Percentiles rank a stretch among this genome's conserved stretches.
Conservation (phyloP, 1,140 invertebrate genomes). For the Papilio glaucus region DNA sequence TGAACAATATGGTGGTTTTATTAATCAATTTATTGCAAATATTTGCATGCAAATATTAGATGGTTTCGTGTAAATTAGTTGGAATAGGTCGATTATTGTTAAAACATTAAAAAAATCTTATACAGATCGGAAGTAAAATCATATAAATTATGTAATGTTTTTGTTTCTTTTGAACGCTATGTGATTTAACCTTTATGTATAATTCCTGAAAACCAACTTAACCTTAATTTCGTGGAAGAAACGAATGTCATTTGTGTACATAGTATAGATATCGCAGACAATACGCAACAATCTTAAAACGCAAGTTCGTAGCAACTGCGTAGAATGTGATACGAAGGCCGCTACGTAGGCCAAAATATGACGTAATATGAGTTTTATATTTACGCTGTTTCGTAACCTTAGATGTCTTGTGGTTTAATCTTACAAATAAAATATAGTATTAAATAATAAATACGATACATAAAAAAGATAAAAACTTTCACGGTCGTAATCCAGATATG, state of each 20-base stretch:
- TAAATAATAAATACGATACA: neutral
- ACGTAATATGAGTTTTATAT: conserved; percentile 15
- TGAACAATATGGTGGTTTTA: too few species aligned
- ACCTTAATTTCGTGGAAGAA: neutral
- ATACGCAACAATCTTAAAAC: neutral
- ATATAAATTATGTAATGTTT: too few species aligned
- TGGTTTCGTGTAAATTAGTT: too few species aligned
- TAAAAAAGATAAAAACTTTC: too few species aligned
- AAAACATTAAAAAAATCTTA: too few species aligned
- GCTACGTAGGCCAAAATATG: conserved; percentile 12
- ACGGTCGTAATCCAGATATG: too few species aligned
- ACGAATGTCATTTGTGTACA: neutral
- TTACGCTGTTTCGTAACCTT: neutral
- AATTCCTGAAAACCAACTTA: neutral
- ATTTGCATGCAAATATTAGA: too few species aligned
- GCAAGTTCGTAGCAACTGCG: conserved; percentile 17
- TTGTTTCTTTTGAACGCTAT: too few species aligned
- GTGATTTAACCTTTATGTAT: too few species aligned
- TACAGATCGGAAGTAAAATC: too few species aligned
- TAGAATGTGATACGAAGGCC: neutral
- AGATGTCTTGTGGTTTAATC: neutral
- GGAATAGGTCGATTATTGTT: too few species aligned
- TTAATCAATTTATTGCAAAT: too few species aligned
- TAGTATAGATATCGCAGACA: neutral
- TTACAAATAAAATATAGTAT: neutral